phyloP scores from a whole-genome alignment of 2,113 vertebrate species.

The Spheniscus mendiculus region DNA sequence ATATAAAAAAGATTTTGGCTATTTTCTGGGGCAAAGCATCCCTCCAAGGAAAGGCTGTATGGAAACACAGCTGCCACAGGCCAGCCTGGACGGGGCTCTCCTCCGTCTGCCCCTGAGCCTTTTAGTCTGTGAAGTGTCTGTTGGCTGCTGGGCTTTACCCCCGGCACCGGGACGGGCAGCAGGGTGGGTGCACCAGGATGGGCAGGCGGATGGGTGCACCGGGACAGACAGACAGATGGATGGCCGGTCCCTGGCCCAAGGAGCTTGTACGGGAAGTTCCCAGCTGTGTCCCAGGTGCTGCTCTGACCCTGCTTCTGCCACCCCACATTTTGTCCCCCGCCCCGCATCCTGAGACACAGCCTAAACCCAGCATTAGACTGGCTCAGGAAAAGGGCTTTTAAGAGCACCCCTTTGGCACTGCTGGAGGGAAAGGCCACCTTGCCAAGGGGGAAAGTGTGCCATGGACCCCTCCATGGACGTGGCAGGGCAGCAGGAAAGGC shows the following conservation, averaged over 20 bases:
- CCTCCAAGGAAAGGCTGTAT: not conserved
- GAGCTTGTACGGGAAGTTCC: not conserved
- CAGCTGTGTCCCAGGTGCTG: not conserved
- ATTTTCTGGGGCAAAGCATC: not conserved
- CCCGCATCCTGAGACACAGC: not conserved
- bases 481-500: not conserved
- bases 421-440: not conserved
- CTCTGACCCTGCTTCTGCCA: not conserved
- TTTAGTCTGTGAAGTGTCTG: not conserved
- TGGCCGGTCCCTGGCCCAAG: not conserved
- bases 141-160: not conserved
- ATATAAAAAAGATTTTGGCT: not conserved
- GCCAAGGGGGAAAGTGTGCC: not conserved
- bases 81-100: not conserved
- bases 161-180: rapidly evolving
- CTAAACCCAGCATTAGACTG: not conserved
- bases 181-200: rapidly evolving
- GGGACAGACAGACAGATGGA: not conserved
- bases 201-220: rapidly evolving
- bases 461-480: rapidly evolving
- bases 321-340: not conserved
- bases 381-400: not conserved
- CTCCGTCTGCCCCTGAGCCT: not conserved
- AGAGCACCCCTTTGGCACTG: not conserved
- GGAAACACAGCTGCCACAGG: not conserved